A percentile compares a stretch with the other conserved stretches of the same genome.
These are phyloP conservation scores for Caerostris darwini DNA, from an alignment of 1,140 invertebrate species.

Conservation along the genomic window DNA sequence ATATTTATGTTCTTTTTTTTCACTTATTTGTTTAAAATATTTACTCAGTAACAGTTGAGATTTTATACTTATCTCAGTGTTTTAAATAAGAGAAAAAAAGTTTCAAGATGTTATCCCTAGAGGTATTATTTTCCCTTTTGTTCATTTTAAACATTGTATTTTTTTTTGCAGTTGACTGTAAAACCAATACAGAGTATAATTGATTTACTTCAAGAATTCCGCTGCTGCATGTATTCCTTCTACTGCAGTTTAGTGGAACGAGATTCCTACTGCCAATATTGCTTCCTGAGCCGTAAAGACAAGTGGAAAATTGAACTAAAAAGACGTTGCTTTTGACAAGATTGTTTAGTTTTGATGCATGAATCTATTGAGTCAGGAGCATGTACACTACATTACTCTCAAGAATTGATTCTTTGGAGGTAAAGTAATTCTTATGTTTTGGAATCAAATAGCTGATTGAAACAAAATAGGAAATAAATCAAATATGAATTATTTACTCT, in stretches of 20 bases:
- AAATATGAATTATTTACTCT: no score
- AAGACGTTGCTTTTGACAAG: constrained; percentile 55
- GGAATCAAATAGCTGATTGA: constrained; percentile 7
- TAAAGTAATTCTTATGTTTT: not conserved
- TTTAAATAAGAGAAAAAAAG: not conserved
- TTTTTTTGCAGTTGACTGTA: not conserved
- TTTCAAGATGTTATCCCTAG: not conserved
- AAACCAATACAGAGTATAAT: constrained; percentile 20
- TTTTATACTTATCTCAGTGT: not conserved
- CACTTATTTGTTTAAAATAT: no score
- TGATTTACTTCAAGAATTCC: not conserved
- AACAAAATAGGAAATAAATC: no score
- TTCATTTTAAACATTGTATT: not conserved
- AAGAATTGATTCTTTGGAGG: not conserved
- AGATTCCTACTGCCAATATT: not conserved
- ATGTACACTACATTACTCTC: not conserved
- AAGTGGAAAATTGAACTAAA: constrained; percentile 45
- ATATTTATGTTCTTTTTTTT: no score
- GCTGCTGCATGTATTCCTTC: not conserved
- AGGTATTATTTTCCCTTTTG: not conserved
- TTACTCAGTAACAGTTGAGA: no score
- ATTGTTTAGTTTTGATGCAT: constrained; percentile 35
- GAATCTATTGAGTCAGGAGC: constrained; percentile 15
- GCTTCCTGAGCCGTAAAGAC: not conserved
- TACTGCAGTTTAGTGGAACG: no score